Conservation (phyloP, 2,888 invertebrate genomes). For the Auanema freiburgensis region DNA sequence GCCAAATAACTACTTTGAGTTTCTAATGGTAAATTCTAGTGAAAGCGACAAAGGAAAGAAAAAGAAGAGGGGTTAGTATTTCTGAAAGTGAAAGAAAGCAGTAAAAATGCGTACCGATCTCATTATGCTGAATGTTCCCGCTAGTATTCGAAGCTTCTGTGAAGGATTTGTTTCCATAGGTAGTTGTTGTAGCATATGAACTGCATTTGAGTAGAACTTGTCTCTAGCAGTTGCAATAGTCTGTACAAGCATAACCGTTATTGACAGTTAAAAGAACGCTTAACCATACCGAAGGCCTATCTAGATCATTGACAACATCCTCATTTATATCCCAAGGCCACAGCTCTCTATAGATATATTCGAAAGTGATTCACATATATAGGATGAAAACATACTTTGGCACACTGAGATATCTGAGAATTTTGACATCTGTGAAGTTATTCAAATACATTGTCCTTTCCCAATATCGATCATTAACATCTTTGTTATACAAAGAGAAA, state of each 20-base stretch:
- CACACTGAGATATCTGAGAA: constrained; percentile 14
- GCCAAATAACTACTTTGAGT: too few species aligned
- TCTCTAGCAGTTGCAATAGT: constrained; percentile 20
- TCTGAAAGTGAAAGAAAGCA: too few species aligned
- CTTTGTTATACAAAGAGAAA: constrained; percentile 11
- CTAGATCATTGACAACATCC: too few species aligned
- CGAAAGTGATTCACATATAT: too few species aligned
- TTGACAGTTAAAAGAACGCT: too few species aligned
- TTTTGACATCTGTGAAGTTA: constrained; percentile 18
- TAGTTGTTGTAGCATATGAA: constrained; percentile 13
- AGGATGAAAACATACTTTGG: not conserved
- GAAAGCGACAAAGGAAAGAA: too few species aligned
- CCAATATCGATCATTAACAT: constrained; percentile 18
- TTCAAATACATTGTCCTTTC: constrained; percentile 16
- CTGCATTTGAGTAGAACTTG: constrained; percentile 17
- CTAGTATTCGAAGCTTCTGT: constrained; percentile 11
- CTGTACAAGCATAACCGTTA: constrained; percentile 6
- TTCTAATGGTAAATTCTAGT: too few species aligned
- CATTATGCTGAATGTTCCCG: constrained; percentile 18
- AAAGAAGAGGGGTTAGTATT: too few species aligned
- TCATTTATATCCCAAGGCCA: too few species aligned
- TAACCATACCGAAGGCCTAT: too few species aligned
- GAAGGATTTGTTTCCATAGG: constrained; percentile 18
- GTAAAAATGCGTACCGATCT: too few species aligned
- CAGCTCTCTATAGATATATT: too few species aligned